Percentiles rank a stretch among this genome's conserved stretches.
Conservation (phyloP, 2,888 invertebrate genomes). For the Lapara coniferarum region DNA sequence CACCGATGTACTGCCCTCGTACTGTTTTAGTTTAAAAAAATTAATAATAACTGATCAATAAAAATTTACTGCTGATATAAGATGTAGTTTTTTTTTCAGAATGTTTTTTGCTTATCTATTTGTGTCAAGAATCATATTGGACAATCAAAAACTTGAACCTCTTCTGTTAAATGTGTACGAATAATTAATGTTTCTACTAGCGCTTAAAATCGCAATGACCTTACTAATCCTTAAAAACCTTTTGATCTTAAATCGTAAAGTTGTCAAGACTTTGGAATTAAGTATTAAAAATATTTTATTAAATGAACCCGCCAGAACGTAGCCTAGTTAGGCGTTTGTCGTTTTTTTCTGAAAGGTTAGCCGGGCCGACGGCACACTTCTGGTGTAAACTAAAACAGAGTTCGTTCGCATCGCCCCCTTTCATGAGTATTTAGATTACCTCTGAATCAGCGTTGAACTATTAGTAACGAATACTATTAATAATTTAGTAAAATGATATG, state of each 20-base stretch:
- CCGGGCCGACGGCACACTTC: conserved; percentile 75
- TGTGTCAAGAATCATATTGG: conserved; percentile 4
- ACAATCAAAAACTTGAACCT: neutral
- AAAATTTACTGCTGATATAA: neutral
- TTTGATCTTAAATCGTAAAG: neutral
- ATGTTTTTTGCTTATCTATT: neutral
- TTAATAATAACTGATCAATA: neutral
- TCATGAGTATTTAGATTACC: conserved; percentile 70
- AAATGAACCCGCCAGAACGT: conserved; percentile 32
- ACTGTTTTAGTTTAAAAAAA: conserved; percentile 19
- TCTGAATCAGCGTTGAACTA: conserved; percentile 66
- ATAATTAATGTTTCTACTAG: neutral
- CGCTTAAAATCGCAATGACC: neutral
- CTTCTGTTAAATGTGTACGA: neutral
- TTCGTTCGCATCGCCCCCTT: conserved; percentile 78
- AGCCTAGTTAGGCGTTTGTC: conserved; percentile 54
- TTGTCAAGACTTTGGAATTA: neutral
- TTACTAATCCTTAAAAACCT: neutral
- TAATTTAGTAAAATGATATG: neutral
- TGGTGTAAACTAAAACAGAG: conserved; percentile 77
- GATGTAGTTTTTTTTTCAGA: neutral
- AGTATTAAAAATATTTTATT: conserved; percentile 15
- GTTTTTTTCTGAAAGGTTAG: conserved; percentile 75
- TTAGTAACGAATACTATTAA: conserved; percentile 12
- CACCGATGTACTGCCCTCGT: conserved; percentile 48